These are phyloP conservation scores for Aldrovandia affinis DNA, from an alignment of 2,797 vertebrate species.

Conservation along the genomic window DNA sequence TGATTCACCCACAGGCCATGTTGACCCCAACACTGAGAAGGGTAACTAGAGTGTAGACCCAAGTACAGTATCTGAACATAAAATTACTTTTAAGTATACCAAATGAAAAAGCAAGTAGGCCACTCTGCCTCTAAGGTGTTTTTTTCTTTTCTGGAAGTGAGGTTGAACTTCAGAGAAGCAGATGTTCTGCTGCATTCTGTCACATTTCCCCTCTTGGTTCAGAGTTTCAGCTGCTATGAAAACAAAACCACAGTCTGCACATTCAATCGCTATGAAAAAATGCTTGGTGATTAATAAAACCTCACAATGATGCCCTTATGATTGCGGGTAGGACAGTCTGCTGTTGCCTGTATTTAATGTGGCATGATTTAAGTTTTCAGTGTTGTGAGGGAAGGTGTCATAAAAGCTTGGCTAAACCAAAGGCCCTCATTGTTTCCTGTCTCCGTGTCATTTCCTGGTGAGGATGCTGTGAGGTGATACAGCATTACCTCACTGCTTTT, in stretches of 20 bases:
- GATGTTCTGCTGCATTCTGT: constrained; percentile 15
- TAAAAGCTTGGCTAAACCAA: not conserved
- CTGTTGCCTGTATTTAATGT: not conserved
- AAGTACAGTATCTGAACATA: not conserved
- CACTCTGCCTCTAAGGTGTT: constrained; percentile 11
- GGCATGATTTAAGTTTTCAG: not conserved
- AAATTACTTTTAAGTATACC: not conserved
- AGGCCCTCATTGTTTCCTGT: not conserved
- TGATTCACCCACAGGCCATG: not conserved
- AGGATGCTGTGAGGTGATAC: not conserved
- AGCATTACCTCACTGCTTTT: constrained; percentile 11
- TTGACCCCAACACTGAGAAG: not conserved
- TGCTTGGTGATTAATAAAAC: not conserved
- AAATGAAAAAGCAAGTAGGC: not conserved
- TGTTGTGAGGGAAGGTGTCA: not conserved
- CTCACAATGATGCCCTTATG: constrained; percentile 17
- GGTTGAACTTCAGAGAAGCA: not conserved
- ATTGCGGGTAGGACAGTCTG: not conserved
- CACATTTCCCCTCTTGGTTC: constrained; percentile 11
- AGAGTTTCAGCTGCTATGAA: constrained; percentile 28
- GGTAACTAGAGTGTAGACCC: not conserved
- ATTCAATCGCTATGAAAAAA: constrained; percentile 8
- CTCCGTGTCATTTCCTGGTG: not conserved
- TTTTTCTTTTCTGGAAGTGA: not conserved
- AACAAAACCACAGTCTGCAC: constrained; percentile 23